Evolutionary conservation across 2,797 vertebrate genomes (phyloP).

Genomic region (Semaprochilodus insignis): DNA sequence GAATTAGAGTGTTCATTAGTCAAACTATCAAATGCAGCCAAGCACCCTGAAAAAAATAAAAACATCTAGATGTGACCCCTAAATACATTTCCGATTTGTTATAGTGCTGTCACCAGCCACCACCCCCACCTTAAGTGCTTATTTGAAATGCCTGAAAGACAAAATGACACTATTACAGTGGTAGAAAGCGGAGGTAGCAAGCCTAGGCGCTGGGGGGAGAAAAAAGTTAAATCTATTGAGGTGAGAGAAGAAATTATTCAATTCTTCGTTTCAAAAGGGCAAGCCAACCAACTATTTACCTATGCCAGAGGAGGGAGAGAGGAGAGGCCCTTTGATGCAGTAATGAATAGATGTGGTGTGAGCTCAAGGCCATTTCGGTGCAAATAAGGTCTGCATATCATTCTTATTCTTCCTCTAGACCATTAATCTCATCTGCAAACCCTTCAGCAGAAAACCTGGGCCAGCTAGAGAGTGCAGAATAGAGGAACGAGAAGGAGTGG

Average conservation of each 20-base stretch:
- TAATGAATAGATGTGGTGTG: constrained; percentile 77
- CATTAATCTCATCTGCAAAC: constrained; percentile 71
- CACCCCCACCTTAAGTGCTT: constrained; percentile 17
- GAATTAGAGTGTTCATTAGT: background rate
- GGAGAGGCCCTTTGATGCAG: constrained; percentile 60
- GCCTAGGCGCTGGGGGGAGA: background rate
- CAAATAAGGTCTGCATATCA: constrained; percentile 75
- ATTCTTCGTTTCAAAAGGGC: constrained; percentile 54
- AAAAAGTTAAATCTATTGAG: constrained; percentile 39
- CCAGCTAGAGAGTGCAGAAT: constrained; percentile 36
- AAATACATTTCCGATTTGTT: constrained; percentile 30
- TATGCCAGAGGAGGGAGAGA: constrained; percentile 58
- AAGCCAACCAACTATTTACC: constrained; percentile 58
- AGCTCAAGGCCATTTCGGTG: constrained; percentile 69
- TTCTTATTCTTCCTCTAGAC: constrained; percentile 74
- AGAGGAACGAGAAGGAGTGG: constrained; percentile 22
- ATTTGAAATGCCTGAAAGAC: constrained; percentile 40
- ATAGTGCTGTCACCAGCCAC: constrained; percentile 17
- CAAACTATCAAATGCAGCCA: background rate
- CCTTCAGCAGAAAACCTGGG: constrained; percentile 53
- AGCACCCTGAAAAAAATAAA: background rate
- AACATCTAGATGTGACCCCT: constrained; percentile 12
- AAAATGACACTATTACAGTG: constrained; percentile 38
- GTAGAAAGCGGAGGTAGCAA: constrained; percentile 23
- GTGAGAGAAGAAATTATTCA: constrained; percentile 56